Evolutionary conservation across 2,797 vertebrate species (phyloP), one percentile per base, ranked within the genome.

Genomic region (Hoplostethus mediterraneus): DNA sequence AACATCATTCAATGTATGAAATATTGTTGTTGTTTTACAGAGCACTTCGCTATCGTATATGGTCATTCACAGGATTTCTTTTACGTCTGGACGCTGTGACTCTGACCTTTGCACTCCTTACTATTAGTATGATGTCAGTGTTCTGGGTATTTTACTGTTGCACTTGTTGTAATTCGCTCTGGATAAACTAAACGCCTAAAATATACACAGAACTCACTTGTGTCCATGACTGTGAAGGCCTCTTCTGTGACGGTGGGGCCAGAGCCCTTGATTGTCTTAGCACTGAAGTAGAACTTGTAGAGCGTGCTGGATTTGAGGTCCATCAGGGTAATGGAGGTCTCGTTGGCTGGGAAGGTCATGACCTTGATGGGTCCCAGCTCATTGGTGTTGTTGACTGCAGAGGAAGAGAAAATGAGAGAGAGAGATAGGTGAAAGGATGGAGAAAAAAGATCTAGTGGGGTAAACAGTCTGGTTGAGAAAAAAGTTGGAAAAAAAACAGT

Each of bases 201-300:
- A n/a, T 38, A 4, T 12, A 52, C 7, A 25, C 2, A 16, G 42
- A 63, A 72, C 96, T 96, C 94, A 99, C 98, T 96, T 94, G 96
- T 97, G 79, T 99, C 96, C 95, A 97, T 92, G 84, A 94, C 90
- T 12, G 96, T 98, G 78, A 96, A 88, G 13, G 94, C 96, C 89
- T 99, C 97, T 67, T 96, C 91, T 52, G 95, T 96, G 73, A 96
- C 88, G 60, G 85, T 86, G 63, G 88, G 96, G 56, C 98, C 97
- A 0, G 95, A 89, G 83, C 97, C 98, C 80, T 95, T 95, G 64
- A 95, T 86, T 45, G 98, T 99, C 84, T 93, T 94, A 67, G 97
- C 97, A 0, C 90, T 95, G 57, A 99, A 92, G 86, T 96, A 96
- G 87, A 99, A 97, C 89, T 96, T 99, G 91, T 99, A 99, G 51